A percentile compares a stretch with the other conserved stretches of the same genome.
Conservation (phyloP, 2,888 invertebrate species). For the Synanthedon vespiformis region DNA sequence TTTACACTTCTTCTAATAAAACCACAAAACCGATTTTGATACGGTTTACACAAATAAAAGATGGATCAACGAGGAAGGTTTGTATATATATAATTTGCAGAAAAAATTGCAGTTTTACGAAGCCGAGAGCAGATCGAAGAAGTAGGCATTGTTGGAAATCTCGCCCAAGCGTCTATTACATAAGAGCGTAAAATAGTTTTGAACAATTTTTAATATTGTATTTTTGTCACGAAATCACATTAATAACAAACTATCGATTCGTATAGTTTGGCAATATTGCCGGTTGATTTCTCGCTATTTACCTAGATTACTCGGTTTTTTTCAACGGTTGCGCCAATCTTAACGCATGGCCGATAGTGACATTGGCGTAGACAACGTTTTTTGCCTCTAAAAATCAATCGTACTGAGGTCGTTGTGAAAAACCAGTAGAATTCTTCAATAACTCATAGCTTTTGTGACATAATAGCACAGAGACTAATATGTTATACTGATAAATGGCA, state of each 20-base stretch:
- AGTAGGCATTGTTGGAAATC: neutral
- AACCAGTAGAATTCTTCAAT: constrained; percentile 10
- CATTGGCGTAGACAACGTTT: constrained; percentile 50
- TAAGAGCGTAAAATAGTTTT: neutral
- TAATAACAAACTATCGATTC: constrained; percentile 21
- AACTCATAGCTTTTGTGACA: neutral
- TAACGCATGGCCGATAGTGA: constrained; percentile 58
- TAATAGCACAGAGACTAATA: neutral
- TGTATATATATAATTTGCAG: too few relatives aligned
- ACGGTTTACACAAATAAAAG: too few relatives aligned
- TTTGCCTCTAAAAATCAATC: constrained; percentile 40
- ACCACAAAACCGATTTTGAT: too few relatives aligned
- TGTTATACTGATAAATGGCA: too few relatives aligned
- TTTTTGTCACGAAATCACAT: constrained; percentile 23
- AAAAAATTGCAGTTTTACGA: too few relatives aligned
- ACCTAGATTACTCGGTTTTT: constrained; percentile 63
- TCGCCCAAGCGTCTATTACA: neutral
- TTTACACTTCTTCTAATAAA: too few relatives aligned
- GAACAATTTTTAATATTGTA: constrained; percentile 21
- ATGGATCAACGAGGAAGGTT: too few relatives aligned
- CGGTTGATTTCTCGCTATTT: constrained; percentile 64
- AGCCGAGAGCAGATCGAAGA: too few relatives aligned
- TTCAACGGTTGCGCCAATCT: constrained; percentile 52
- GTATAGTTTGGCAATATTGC: constrained; percentile 43
- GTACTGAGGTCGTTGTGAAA: constrained; percentile 30